Evolutionary conservation across 2,888 invertebrate genomes (phyloP).

Genomic region (Drosophila ustulata): DNA sequence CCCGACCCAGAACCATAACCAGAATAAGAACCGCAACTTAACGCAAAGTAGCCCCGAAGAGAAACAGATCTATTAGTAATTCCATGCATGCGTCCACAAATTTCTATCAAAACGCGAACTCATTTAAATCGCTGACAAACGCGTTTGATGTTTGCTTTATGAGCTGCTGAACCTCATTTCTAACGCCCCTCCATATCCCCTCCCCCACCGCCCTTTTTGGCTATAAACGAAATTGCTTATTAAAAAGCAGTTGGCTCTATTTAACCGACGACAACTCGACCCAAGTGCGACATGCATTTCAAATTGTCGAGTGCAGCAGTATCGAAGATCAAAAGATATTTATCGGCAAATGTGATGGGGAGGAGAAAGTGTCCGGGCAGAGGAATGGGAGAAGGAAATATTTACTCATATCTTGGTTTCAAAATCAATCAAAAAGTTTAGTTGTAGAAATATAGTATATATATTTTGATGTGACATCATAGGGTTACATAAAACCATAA

Average conservation of each 20-base stretch:
- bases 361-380: background rate
- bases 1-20: conserved; percentile 3
- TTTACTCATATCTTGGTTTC: too few species aligned
- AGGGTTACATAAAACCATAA: too few species aligned
- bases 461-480: too few species aligned
- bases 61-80: conserved; percentile 47
- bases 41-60: background rate
- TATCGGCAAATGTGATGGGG: conserved; percentile 9
- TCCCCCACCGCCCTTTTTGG: background rate
- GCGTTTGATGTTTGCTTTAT: conserved; percentile 75
- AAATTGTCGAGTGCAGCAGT: conserved; percentile 18
- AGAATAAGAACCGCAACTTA: background rate
- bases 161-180: conserved; percentile 57
- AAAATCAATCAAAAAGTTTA: too few species aligned
- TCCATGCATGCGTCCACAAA: conserved; percentile 50
- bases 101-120: conserved; percentile 75
- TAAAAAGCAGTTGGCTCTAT: conserved; percentile 37
- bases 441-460: too few species aligned
- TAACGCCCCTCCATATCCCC: conserved; percentile 1
- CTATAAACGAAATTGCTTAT: conserved; percentile 23
- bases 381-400: background rate
- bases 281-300: conserved; percentile 31
- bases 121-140: conserved; percentile 70
- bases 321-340: conserved; percentile 25
- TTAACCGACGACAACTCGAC: conserved; percentile 17